Evolutionary conservation across 2,113 vertebrate genomes (phyloP).

Genomic region (Daphoenositta chrysoptera): DNA sequence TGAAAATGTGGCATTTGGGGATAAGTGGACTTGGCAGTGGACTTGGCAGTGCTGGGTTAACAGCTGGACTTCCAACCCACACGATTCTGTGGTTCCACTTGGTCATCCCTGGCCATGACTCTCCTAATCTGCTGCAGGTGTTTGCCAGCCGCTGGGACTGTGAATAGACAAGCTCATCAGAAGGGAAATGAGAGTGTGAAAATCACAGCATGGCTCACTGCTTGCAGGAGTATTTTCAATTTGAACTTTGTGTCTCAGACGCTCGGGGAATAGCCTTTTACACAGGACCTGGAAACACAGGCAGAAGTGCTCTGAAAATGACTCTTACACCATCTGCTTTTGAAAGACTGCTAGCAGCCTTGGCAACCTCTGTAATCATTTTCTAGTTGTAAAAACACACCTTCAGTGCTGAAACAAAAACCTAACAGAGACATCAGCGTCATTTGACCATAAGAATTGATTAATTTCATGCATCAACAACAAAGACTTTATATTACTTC

Average conservation of each 20-base stretch:
- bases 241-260: neutral
- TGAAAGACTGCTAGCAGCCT: neutral
- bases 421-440: neutral
- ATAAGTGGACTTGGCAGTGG: neutral
- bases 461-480: neutral
- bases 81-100: neutral
- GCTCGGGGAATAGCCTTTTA: neutral
- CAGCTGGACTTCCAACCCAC: neutral
- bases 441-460: neutral
- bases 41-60: neutral
- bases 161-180: neutral
- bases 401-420: neutral
- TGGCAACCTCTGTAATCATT: neutral
- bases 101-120: neutral
- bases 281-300: neutral
- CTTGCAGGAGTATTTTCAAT: neutral
- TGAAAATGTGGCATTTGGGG: neutral
- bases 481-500: neutral
- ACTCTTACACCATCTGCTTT: neutral
- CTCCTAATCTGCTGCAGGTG: neutral
- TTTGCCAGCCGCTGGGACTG: neutral
- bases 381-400: neutral
- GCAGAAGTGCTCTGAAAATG: neutral
- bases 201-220: neutral
- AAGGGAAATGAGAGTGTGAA: neutral